Evolutionary conservation across 2,113 vertebrate genomes (phyloP), one percentile per base, ranked within the genome.

Genomic region (Indicator indicator): DNA sequence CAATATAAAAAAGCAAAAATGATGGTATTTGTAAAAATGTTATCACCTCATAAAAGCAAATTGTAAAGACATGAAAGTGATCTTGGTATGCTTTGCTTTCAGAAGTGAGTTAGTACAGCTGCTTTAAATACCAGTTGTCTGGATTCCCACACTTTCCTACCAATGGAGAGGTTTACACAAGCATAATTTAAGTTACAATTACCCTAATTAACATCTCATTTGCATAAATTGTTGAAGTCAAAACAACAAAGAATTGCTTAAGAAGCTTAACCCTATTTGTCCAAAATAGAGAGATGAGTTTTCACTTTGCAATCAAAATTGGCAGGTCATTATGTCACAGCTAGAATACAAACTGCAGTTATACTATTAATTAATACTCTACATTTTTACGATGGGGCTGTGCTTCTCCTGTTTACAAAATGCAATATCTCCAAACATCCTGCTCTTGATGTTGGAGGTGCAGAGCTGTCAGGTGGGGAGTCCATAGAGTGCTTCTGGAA

Each of bases 131-230:
- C 96, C 97, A 97, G 98, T 98, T 98, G 98, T 98, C 98, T 98
- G 97, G 98, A 99, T 99, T 99, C 99, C 99, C 99, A 99, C 99
- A 99, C 98, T 99, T 98, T 97, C 98, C 97, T 98, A 98, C 98
- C 98, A 99, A 98, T 98, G 96, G 97, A 97, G 98, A 98, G 98
- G 98, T 99, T 98, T 98, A 98, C 98, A 98, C 98, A 98, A 98
- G 97, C 98, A 98, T 98, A 98, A 98, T 98, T 98, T 98, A 98
- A 98, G 98, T 98, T 98, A 98, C 98, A 98, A 98, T 98, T 98
- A 97, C 94, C 97, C 98, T 99, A 98, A 99, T 99, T 99, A 99
- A 98, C 99, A 99, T 99, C 98, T 99, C 97, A 99, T 99, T 98
- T 99, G 98, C 99, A 99, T 99, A 99, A 99, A 98, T 99, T 98